Conservation (phyloP, 2,888 invertebrate species). For the Drosophila macrospina region DNA sequence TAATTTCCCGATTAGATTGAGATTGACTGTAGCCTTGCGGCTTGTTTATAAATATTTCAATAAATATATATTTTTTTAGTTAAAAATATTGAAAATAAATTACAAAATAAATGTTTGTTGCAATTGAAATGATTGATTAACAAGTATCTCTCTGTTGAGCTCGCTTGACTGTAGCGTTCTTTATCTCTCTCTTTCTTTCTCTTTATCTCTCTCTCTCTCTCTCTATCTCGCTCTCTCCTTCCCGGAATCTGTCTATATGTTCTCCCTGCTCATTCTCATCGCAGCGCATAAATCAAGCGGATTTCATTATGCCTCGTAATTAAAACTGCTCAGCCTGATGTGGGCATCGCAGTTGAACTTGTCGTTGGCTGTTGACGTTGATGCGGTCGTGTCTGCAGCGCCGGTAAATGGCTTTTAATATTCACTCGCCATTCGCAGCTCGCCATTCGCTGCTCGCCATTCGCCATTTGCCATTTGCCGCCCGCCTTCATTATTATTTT, state of each 20-base stretch:
- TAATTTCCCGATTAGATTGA: no score
- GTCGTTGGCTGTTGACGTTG: constrained; percentile 4
- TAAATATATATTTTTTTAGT: no score
- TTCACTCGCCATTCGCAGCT: constrained; percentile 34
- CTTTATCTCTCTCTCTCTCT: neutral
- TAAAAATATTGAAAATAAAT: no score
- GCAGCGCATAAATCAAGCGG: constrained; percentile 56
- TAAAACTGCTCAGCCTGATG: constrained; percentile 48
- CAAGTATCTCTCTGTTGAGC: neutral
- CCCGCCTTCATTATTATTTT: constrained; percentile 48
- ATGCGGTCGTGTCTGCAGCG: neutral
- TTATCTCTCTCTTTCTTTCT: neutral
- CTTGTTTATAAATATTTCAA: no score
- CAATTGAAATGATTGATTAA: neutral
- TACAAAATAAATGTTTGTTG: no score
- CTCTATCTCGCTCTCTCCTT: no score
- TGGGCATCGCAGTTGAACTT: constrained; percentile 15
- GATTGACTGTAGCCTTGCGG: no score
- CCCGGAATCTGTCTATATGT: neutral
- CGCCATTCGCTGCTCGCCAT: constrained; percentile 10
- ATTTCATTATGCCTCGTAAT: constrained; percentile 65
- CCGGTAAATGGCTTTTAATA: constrained; percentile 57
- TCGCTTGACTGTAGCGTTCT: neutral
- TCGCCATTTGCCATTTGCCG: constrained; percentile 5
- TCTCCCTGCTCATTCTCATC: neutral